Percentiles rank a stretch among this genome's conserved stretches.
Conservation (phyloP, 2,113 vertebrate genomes). For the Charadrius vociferus region DNA sequence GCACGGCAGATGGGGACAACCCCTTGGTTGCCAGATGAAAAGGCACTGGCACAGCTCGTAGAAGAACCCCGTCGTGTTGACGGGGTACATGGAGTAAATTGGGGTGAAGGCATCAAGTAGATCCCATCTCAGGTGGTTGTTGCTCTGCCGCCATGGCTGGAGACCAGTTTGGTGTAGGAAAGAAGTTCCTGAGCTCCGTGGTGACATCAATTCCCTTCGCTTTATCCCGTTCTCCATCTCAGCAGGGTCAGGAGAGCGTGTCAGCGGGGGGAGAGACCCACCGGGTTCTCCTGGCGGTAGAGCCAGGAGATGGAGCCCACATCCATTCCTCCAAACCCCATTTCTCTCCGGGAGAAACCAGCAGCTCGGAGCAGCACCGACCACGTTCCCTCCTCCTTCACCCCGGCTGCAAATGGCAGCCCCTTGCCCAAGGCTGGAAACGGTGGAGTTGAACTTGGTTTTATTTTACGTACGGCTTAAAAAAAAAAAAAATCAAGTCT, state of each 20-base stretch:
- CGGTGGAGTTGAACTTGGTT: background rate
- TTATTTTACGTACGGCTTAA: background rate
- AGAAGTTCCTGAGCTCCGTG: background rate
- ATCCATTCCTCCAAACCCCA: background rate
- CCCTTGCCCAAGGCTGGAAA: background rate
- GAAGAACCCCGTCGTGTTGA: background rate
- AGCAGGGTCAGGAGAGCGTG: background rate
- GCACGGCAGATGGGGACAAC: background rate
- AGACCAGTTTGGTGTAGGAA: background rate
- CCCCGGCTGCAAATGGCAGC: background rate
- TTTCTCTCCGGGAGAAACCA: background rate
- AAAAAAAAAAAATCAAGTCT: background rate
- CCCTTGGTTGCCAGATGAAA: background rate
- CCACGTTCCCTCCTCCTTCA: background rate
- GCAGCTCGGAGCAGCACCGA: background rate
- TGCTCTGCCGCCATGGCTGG: background rate
- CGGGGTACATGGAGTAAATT: background rate
- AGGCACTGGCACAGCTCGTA: background rate
- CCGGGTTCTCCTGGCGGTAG: rapidly evolving
- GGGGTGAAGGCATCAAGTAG: background rate
- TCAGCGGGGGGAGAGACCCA: background rate
- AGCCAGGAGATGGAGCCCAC: background rate
- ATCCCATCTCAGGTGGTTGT: background rate
- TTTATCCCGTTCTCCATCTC: background rate
- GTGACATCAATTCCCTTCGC: background rate